phyloP scores from a whole-genome alignment of 1,140 invertebrate species.

The Drosophila bipectinata region DNA sequence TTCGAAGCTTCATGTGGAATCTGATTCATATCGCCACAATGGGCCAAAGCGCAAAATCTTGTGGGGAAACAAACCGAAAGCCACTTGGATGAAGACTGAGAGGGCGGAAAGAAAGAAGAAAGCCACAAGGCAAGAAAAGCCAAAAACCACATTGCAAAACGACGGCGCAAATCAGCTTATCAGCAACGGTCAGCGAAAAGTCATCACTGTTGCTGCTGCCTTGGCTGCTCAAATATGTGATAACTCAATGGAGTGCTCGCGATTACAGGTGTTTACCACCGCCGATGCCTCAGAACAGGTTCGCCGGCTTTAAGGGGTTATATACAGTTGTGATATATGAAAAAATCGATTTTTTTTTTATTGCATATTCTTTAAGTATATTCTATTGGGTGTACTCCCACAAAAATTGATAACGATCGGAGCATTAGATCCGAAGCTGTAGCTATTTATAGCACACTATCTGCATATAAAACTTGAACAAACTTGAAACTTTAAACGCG shows the following conservation, averaged over 20 bases:
- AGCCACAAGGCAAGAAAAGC: slow-evolving; percentile 10
- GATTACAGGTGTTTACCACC: slow-evolving; percentile 73
- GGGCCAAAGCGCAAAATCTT: slow-evolving; percentile 26
- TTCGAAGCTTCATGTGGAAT: neutral
- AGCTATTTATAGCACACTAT: too few relatives aligned
- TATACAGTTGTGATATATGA: too few relatives aligned
- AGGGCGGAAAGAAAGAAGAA: slow-evolving; percentile 32
- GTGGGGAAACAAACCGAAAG: slow-evolving; percentile 33
- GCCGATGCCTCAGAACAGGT: slow-evolving; percentile 46
- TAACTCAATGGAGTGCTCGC: slow-evolving; percentile 68
- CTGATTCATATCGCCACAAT: slow-evolving; percentile 25
- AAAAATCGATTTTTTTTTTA: too few relatives aligned
- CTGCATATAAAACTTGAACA: too few relatives aligned
- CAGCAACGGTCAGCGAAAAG: slow-evolving; percentile 49
- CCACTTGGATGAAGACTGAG: slow-evolving; percentile 48
- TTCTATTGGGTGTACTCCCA: too few relatives aligned
- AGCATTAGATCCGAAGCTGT: too few relatives aligned
- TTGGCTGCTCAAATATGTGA: slow-evolving; percentile 61
- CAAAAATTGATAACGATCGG: too few relatives aligned
- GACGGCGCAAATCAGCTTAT: slow-evolving; percentile 79
- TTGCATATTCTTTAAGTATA: too few relatives aligned
- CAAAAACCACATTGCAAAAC: slow-evolving; percentile 22
- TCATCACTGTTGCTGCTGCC: slow-evolving; percentile 24
- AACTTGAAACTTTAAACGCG: too few relatives aligned
- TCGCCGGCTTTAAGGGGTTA: slow-evolving; percentile 63